Evolutionary conservation across 2,888 invertebrate genomes (phyloP).

Genomic region (Drosophila borborema): DNA sequence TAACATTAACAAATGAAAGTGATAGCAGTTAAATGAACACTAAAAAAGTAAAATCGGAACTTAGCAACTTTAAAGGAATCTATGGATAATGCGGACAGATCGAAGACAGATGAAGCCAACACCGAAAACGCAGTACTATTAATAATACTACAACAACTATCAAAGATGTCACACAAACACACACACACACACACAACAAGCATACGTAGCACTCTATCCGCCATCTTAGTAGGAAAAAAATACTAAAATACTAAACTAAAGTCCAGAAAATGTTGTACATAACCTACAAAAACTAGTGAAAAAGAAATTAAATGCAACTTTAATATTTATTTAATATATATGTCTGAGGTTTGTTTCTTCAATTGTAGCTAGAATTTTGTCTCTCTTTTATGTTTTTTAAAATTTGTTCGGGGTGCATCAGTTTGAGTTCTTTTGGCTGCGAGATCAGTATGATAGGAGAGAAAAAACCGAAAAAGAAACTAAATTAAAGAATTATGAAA

Average conservation of each 20-base stretch:
- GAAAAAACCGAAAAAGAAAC: slow-evolving; percentile 8
- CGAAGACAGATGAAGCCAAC: slow-evolving; percentile 43
- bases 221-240: slow-evolving; percentile 40
- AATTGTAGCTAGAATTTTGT: slow-evolving; percentile 52
- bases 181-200: slow-evolving; percentile 2
- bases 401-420: slow-evolving; percentile 33
- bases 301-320: slow-evolving; percentile 23
- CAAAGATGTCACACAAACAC: slow-evolving; percentile 29
- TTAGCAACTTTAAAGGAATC: slow-evolving; percentile 52
- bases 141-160: slow-evolving; percentile 27
- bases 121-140: slow-evolving; percentile 40
- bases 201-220: slow-evolving; percentile 34
- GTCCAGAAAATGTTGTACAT: slow-evolving; percentile 67
- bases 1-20: slow-evolving; percentile 70
- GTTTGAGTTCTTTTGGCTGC: slow-evolving; percentile 44
- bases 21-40: slow-evolving; percentile 75
- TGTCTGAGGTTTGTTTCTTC: not conserved
- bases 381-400: not conserved
- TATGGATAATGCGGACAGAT: slow-evolving; percentile 37
- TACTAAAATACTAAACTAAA: slow-evolving; percentile 21
- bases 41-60: slow-evolving; percentile 33
- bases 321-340: slow-evolving; percentile 47
- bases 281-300: slow-evolving; percentile 45
- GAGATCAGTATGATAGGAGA: slow-evolving; percentile 29
- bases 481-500: slow-evolving; percentile 10